Base-by-base conservation (phyloP, 2,888 invertebrate species). In the Synanthedon myopaeformis region DNA sequence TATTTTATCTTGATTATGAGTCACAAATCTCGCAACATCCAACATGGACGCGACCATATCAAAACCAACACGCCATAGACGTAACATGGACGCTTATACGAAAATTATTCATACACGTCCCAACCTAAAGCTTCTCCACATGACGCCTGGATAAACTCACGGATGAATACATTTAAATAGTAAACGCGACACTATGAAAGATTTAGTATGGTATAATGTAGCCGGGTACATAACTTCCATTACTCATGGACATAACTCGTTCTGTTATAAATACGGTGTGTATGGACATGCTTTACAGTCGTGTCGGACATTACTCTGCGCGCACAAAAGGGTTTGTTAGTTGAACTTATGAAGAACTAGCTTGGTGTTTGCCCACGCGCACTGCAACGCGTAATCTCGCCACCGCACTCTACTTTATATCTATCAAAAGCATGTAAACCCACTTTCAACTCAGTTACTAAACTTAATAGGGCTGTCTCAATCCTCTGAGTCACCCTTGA, bases 141-240 rank as follows among this genome's bases (percentile, higher is more conserved):
- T 84, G 85, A 83, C 82, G 84, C 76, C 76, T 73, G 82, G 79
- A 79, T 82, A 82, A 81, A 75, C 79, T 80, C 70, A 65, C 70
- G 77, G 82, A 86, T 84, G 86, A 87, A 85, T 86, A 87, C 83
- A 86, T 87, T 86, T 86, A 85, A 87, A 85, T 86, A 87, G 85
- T 82, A 82, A 87, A 82, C 72, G 81, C 77, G 82, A 80, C 81
- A 81, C 79, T 76, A 71, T 67, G 61, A 72, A 74, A 78, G 82
- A 85, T 87, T 84, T 87, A 86, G 72, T 76, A 72, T 69, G 70
- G 76, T 74, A 79, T 83, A 83, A 84, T 84, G 81, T 77, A 51
- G 4, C 35, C 48, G 35, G 23, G 72, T 76, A 82, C 79, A 80
- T 82, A 82, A 82, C 74, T 77, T 70, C 72, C 79, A 83, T 85